Conservation (phyloP, 2,113 vertebrate genomes). For the Daubentonia madagascariensis region DNA sequence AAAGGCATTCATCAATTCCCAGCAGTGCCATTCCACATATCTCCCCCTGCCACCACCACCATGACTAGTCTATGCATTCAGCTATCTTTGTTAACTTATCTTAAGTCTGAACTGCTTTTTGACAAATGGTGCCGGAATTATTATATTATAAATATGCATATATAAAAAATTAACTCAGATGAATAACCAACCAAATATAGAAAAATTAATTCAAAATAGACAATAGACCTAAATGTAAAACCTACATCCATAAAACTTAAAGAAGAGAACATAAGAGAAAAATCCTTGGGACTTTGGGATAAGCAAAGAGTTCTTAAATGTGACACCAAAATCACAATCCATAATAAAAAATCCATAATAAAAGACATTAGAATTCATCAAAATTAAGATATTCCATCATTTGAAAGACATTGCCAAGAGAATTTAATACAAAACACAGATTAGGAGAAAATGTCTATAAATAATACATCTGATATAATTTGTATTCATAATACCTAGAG, state of each 20-base stretch:
- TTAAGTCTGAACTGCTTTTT: background rate
- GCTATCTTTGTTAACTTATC: background rate
- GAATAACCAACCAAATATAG: background rate
- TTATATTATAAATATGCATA: background rate
- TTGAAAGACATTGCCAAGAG: background rate
- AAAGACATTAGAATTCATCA: background rate
- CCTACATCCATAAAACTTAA: background rate
- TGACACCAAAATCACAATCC: background rate
- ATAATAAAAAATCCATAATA: background rate
- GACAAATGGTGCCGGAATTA: background rate
- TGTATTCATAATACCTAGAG: background rate
- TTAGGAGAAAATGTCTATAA: background rate
- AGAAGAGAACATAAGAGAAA: background rate
- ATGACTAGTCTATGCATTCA: background rate
- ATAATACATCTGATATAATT: background rate
- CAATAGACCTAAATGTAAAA: too few relatives aligned
- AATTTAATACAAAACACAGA: background rate
- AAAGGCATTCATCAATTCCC: background rate
- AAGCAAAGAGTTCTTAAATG: background rate
- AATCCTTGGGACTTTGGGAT: background rate
- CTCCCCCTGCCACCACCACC: background rate
- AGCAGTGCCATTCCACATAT: background rate
- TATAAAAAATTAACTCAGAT: background rate
- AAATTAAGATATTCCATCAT: background rate
- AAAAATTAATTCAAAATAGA: background rate